Evolutionary conservation across 2,113 vertebrate genomes (phyloP).

Genomic region (Hydrolagus affinis): DNA sequence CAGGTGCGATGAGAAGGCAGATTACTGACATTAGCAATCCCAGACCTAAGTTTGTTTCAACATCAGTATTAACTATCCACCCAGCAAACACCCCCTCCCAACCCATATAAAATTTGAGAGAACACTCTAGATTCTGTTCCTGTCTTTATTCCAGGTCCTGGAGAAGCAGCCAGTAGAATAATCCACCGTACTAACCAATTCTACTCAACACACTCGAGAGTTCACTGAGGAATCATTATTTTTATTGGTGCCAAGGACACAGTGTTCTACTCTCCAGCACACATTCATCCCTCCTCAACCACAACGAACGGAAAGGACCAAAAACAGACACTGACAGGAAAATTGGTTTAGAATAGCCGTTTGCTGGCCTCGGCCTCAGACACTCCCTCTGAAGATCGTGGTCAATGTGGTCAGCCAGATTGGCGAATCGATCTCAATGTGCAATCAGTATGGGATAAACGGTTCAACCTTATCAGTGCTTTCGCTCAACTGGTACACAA

Average conservation of each 20-base stretch:
- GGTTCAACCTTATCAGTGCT: background rate
- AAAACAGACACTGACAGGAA: constrained; percentile 8
- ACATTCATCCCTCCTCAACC: background rate
- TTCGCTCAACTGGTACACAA: background rate
- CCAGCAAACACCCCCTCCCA: no score
- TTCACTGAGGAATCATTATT: background rate
- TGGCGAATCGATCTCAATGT: background rate
- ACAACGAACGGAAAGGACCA: background rate
- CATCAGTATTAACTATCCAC: no score
- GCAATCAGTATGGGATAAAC: background rate
- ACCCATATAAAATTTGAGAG: no score
- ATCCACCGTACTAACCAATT: background rate
- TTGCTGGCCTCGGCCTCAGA: background rate
- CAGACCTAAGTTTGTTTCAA: no score
- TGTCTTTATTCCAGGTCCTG: background rate
- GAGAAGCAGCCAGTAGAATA: background rate
- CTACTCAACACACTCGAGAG: background rate
- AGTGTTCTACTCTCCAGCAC: background rate
- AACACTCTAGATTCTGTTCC: background rate
- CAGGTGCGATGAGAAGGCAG: background rate
- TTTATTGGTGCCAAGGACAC: background rate
- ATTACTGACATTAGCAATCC: background rate
- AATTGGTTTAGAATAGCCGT: background rate
- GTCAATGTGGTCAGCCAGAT: background rate
- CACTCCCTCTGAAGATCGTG: background rate